Conservation (phyloP, 2,888 invertebrate genomes). For the Acleris cristana region DNA sequence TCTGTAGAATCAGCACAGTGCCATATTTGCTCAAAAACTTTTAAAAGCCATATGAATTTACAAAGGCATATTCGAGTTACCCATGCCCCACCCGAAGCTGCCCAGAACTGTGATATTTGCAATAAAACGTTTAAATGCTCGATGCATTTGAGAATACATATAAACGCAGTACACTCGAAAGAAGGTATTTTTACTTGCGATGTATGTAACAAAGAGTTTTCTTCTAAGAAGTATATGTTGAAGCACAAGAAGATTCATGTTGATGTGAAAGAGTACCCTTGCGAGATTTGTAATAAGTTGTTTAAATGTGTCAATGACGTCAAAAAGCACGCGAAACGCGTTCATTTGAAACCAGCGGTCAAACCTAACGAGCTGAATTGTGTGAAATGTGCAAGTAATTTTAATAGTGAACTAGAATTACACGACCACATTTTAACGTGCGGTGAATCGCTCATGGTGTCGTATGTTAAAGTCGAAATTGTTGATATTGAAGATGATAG, state of each 20-base stretch:
- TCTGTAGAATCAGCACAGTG: conserved; percentile 47
- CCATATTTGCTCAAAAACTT: conserved; percentile 51
- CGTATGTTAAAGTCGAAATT: conserved; percentile 28
- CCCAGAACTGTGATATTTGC: conserved; percentile 49
- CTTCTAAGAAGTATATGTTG: conserved; percentile 49
- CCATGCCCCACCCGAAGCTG: conserved; percentile 54
- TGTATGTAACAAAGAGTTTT: conserved; percentile 51
- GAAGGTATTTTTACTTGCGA: conserved; percentile 48
- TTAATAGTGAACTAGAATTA: conserved; percentile 12
- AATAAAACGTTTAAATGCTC: conserved; percentile 54
- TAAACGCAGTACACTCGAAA: conserved; percentile 49
- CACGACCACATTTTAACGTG: conserved; percentile 34
- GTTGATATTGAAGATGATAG: not conserved
- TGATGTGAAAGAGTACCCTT: conserved; percentile 41
- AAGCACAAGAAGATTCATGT: conserved; percentile 54
- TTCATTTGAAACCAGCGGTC: conserved; percentile 43
- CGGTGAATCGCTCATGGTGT: not conserved
- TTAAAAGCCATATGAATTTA: conserved; percentile 48
- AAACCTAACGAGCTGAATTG: conserved; percentile 17
- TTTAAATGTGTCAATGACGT: conserved; percentile 50
- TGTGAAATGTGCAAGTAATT: conserved; percentile 27
- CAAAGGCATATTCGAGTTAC: conserved; percentile 54
- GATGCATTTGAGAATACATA: conserved; percentile 53
- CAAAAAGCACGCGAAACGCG: conserved; percentile 50
- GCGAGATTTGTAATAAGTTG: conserved; percentile 48